Evolutionary conservation across 1,140 invertebrate genomes (phyloP).

Genomic region (Euura lappo): DNA sequence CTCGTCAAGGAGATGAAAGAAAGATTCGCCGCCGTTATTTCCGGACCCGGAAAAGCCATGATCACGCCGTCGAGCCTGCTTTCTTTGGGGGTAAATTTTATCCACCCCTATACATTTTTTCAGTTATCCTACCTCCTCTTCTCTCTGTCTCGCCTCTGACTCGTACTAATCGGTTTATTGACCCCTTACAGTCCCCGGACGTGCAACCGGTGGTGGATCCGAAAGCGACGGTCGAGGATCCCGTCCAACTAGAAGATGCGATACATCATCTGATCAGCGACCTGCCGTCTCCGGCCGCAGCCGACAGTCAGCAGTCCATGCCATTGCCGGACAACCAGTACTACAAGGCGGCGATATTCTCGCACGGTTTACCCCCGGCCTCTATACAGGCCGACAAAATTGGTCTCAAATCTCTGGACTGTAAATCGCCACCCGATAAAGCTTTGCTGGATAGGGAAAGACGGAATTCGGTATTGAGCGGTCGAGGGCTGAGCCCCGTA

Average conservation of each 20-base stretch:
- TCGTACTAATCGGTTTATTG: slow-evolving; percentile 16
- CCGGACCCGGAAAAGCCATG: slow-evolving; percentile 21
- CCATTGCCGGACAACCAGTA: slow-evolving; percentile 46
- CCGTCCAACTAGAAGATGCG: slow-evolving; percentile 68
- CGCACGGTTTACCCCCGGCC: slow-evolving; percentile 47
- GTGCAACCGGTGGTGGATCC: slow-evolving; percentile 18
- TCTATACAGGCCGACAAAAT: slow-evolving; percentile 44
- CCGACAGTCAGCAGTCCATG: slow-evolving; percentile 35
- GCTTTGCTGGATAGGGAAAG: neutral
- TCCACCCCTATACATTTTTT: no score
- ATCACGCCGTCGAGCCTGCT: slow-evolving; percentile 29
- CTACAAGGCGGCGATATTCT: slow-evolving; percentile 48
- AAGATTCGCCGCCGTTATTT: slow-evolving; percentile 68
- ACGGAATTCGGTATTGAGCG: neutral
- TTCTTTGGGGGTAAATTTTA: no score
- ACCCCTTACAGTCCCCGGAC: no score
- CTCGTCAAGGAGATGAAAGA: slow-evolving; percentile 76
- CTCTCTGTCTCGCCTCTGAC: slow-evolving; percentile 18
- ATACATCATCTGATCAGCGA: slow-evolving; percentile 74
- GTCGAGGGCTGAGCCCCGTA: neutral
- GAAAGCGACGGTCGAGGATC: slow-evolving; percentile 66
- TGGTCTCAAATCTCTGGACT: slow-evolving; percentile 41
- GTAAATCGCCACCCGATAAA: neutral
- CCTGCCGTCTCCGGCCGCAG: slow-evolving; percentile 57
- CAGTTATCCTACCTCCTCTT: no score